phyloP scores from a whole-genome alignment of 2,113 vertebrate genomes.

The Cardinalis cardinalis region DNA sequence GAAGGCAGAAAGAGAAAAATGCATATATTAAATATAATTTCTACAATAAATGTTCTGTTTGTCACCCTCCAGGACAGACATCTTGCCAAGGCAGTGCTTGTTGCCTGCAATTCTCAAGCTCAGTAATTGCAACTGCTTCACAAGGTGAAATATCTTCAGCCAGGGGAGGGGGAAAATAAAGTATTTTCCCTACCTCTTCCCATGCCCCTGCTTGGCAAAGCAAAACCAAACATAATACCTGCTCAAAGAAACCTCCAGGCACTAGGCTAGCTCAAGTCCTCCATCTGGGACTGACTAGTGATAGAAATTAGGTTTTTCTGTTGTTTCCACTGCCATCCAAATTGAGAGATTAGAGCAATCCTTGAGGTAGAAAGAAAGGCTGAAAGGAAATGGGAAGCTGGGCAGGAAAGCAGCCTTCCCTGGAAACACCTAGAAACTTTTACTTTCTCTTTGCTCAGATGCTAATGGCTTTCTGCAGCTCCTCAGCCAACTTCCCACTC shows the following conservation, averaged over 20 bases:
- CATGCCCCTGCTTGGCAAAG: background rate
- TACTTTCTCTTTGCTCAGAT: slow-evolving; percentile 75
- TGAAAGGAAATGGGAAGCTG: background rate
- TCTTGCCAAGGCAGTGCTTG: slow-evolving; percentile 26
- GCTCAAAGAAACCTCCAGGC: background rate
- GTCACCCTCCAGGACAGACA: background rate
- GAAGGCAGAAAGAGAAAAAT: background rate
- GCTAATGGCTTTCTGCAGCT: slow-evolving; percentile 69
- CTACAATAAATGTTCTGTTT: slow-evolving; percentile 41
- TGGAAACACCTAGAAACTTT: slow-evolving; percentile 75
- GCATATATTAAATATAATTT: slow-evolving; percentile 33
- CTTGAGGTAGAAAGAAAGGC: background rate
- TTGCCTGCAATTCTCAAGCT: background rate
- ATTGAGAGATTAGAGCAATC: background rate
- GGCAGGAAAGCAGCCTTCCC: slow-evolving; percentile 38
- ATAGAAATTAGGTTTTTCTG: background rate
- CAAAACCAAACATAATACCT: background rate
- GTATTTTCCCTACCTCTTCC: background rate
- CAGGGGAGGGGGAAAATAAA: background rate
- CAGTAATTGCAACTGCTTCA: background rate
- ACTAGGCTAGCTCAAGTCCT: slow-evolving; percentile 4
- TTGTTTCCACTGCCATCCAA: background rate
- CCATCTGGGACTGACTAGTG: background rate
- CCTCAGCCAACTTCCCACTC: slow-evolving; percentile 73
- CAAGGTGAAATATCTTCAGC: background rate